A percentile compares a stretch with the other conserved stretches of the same genome.
These are phyloP conservation scores for Eumaeus atala DNA, from an alignment of 1,140 invertebrate genomes.

Conservation along the genomic window DNA sequence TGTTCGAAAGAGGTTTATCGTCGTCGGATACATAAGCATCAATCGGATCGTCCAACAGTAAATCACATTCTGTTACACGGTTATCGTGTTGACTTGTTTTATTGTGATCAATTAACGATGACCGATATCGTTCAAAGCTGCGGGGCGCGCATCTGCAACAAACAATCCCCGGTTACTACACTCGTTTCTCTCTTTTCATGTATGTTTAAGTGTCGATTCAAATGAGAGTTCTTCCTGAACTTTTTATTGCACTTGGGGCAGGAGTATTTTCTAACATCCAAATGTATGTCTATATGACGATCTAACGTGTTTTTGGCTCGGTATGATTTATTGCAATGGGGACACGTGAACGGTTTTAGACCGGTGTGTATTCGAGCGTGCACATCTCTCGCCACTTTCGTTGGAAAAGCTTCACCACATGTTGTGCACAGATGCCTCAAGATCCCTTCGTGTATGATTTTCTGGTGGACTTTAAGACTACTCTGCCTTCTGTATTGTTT, in stretches of 20 bases:
- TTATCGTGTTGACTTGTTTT: constrained; percentile 1
- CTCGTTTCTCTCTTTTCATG: constrained; percentile 30
- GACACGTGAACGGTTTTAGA: constrained; percentile 74
- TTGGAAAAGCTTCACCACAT: constrained; percentile 55
- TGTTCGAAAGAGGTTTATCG: constrained; percentile 37
- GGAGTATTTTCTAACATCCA: constrained; percentile 53
- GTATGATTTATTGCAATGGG: constrained; percentile 65
- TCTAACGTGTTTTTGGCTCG: constrained; percentile 47
- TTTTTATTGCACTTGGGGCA: constrained; percentile 74
- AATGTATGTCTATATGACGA: constrained; percentile 47
- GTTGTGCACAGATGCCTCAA: constrained; percentile 34
- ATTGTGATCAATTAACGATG: no score
- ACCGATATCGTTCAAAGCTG: neutral
- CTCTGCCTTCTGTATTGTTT: constrained; percentile 35
- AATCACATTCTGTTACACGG: neutral
- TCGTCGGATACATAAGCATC: constrained; percentile 30
- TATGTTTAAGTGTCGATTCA: constrained; percentile 44
- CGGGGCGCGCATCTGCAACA: constrained; percentile 51
- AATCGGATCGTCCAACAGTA: neutral
- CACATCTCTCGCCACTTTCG: constrained; percentile 36
- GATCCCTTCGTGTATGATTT: constrained; percentile 40
- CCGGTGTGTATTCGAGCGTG: constrained; percentile 68
- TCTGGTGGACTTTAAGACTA: constrained; percentile 36
- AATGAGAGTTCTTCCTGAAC: constrained; percentile 50
- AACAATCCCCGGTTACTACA: constrained; percentile 34